A percentile compares a stretch with the other conserved stretches of the same genome.
Conservation (phyloP, 2,888 invertebrate species). For the Ferrisia virgata region DNA sequence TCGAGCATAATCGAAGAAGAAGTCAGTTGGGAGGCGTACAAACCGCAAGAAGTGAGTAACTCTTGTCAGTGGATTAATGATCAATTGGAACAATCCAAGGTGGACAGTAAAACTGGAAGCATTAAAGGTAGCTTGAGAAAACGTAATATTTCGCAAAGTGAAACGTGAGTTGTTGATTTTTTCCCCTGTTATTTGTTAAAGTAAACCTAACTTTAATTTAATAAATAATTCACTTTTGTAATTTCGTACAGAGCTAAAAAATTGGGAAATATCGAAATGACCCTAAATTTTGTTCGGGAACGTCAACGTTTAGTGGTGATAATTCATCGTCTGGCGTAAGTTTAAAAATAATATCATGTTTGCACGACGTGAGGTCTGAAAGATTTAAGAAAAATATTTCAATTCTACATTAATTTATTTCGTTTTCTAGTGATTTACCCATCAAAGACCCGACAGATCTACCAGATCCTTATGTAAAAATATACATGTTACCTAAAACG, state of each 20-base stretch:
- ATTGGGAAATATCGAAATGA: conserved; percentile 76
- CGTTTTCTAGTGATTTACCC: conserved; percentile 67
- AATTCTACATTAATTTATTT: not conserved
- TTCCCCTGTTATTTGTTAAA: no score
- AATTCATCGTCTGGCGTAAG: conserved; percentile 87
- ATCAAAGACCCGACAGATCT: conserved; percentile 76
- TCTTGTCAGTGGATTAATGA: conserved; percentile 11
- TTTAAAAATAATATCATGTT: conserved; percentile 50
- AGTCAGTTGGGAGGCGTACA: not conserved
- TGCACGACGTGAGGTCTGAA: no score
- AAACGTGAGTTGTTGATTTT: conserved; percentile 29
- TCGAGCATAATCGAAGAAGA: conserved; percentile 8
- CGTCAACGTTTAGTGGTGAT: conserved; percentile 78
- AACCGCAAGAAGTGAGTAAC: not conserved
- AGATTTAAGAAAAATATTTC: not conserved
- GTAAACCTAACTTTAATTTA: not conserved
- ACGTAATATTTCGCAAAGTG: conserved; percentile 24
- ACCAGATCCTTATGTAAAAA: conserved; percentile 86
- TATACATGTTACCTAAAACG: conserved; percentile 78
- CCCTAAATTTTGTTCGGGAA: conserved; percentile 78
- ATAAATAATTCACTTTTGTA: not conserved
- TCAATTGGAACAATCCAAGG: not conserved
- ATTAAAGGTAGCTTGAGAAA: conserved; percentile 27
- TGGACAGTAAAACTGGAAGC: not conserved
- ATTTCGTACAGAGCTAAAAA: not conserved